Base-by-base conservation (phyloP, 2,797 vertebrate species). In the Hyperoplus immaculatus region DNA sequence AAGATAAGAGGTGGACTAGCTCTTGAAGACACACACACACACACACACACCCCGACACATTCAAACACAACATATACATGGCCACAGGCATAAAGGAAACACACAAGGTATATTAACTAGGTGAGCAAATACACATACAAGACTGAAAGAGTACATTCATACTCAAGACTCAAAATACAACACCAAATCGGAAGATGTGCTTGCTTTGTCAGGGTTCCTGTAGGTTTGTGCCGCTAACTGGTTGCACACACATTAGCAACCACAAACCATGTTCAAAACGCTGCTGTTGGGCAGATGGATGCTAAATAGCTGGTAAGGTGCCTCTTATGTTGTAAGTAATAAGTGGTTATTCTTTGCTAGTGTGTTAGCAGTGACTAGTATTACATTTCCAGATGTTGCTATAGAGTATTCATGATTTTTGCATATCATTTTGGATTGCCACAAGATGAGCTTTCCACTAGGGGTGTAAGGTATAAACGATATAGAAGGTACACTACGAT, bases 1-100 rank as follows among this genome's bases (percentile, higher is more conserved):
- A 49, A 64, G 67, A 70, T 55, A 49, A 64, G 67, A 51, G 53
- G 57, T 57, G 55, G 72, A 49, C 62, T 72, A 36, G 47, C 69
- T 69, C 50, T 54, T 6, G 43, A 6, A 46, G 42, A 61, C 50
- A 61, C 39, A 71, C 45, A 39, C 58, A 65, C 46, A 2, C 14
- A 50, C 58, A 73, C 38, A 61, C 41, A 68, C 45, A 36, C 55
- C 61, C 47, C 2, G 8, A 51, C 58, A 70, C 39, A 54, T 5
- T 46, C 4, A 62, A 29, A 68, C 41, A 58, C 49, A 45, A 6
- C 68, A 42, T 4, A 45, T 15, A 76, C 43, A 66, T 18, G n/a
- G 45, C 45, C 42, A 41, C 7, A 3, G 51, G 42, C 46, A 43
- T 29, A 36, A n/a, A 42, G 42, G 14, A 29, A 50, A 46, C 14